Percentiles rank a stretch among this genome's conserved stretches.
Conservation (phyloP, 1,140 invertebrate genomes). For the Drosophila kurseongensis region DNA sequence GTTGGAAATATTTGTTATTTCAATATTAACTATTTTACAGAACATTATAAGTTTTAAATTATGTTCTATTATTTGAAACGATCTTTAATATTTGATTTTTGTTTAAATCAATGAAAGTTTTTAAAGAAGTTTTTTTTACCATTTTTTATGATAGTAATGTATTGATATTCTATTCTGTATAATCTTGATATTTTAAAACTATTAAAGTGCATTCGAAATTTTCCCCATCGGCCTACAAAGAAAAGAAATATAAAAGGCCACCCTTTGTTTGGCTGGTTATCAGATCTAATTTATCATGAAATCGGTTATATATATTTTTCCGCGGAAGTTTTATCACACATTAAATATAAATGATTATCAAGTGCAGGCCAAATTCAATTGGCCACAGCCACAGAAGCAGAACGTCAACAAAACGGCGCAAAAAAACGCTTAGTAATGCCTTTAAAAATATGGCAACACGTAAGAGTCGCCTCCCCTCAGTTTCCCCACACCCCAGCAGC, state of each 20-base stretch:
- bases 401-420: conserved; percentile 58
- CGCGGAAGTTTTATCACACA: conserved; percentile 62
- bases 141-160: too few species aligned
- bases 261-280: background rate
- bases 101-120: too few species aligned
- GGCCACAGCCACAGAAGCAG: conserved; percentile 50
- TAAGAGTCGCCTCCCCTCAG: conserved; percentile 46
- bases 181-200: too few species aligned
- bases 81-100: too few species aligned
- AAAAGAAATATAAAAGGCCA: background rate
- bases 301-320: conserved; percentile 19
- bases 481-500: background rate
- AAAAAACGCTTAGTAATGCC: conserved; percentile 82
- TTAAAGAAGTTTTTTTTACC: too few species aligned
- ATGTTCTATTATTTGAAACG: too few species aligned
- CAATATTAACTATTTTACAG: too few species aligned
- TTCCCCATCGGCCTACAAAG: background rate
- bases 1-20: too few species aligned
- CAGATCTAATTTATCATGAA: conserved; percentile 19
- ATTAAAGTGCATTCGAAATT: background rate
- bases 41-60: too few species aligned
- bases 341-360: conserved; percentile 77
- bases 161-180: too few species aligned
- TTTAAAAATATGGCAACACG: conserved; percentile 84
- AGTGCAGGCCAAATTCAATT: conserved; percentile 56